Evolutionary conservation across 2,888 invertebrate genomes (phyloP).

Genomic region (Neuroscelio doddi): DNA sequence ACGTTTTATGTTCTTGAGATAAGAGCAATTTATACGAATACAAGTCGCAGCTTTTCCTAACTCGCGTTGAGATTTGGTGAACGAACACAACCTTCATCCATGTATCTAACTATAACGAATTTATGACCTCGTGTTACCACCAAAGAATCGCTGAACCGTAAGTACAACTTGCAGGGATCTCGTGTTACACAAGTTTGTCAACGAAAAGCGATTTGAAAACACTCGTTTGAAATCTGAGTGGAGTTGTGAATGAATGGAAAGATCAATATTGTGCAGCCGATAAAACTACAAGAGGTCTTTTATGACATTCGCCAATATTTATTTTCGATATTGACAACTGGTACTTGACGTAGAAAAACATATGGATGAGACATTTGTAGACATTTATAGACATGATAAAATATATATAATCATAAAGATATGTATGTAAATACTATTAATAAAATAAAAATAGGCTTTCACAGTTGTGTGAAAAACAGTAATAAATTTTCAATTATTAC

Average conservation of each 20-base stretch:
- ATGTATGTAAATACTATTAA: too few species aligned
- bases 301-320: constrained; percentile 30
- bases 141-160: constrained; percentile 33
- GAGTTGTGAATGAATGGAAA: constrained; percentile 31
- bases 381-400: background rate
- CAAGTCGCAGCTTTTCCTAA: constrained; percentile 19
- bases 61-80: constrained; percentile 10
- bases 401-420: background rate
- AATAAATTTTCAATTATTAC: too few species aligned
- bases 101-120: constrained; percentile 37
- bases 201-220: constrained; percentile 39
- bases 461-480: too few species aligned
- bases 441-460: too few species aligned
- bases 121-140: constrained; percentile 30
- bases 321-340: constrained; percentile 24
- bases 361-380: constrained; percentile 12
- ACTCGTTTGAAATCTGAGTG: constrained; percentile 27
- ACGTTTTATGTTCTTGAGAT: constrained; percentile 20
- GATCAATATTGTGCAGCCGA: constrained; percentile 32
- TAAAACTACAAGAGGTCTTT: constrained; percentile 31
- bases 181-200: constrained; percentile 36
- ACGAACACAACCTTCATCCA: constrained; percentile 23
- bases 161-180: constrained; percentile 30
- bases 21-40: constrained; percentile 29
- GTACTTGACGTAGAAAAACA: constrained; percentile 22